Evolutionary conservation across 1,140 invertebrate genomes (phyloP).

Genomic region (Charaxes varanes): DNA sequence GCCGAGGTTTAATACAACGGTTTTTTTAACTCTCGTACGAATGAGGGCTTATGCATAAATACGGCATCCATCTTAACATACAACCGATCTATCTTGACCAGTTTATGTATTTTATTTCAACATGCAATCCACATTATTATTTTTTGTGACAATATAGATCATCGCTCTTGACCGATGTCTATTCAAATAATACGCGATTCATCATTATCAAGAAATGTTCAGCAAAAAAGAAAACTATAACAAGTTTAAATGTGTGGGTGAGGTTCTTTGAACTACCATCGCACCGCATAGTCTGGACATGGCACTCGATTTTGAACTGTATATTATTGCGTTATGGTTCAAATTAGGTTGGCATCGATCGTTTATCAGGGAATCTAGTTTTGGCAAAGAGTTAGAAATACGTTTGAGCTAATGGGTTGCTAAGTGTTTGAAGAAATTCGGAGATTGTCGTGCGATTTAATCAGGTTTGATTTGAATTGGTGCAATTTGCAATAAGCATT

Average conservation of each 20-base stretch:
- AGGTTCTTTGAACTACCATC: slow-evolving; percentile 43
- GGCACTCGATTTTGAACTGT: slow-evolving; percentile 2
- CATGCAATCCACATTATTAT: slow-evolving; percentile 14
- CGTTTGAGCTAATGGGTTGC: slow-evolving; percentile 4
- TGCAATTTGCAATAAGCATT: too few relatives aligned
- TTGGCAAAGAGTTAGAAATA: slow-evolving; percentile 9
- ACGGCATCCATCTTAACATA: too few relatives aligned
- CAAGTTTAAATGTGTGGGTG: slow-evolving; percentile 32
- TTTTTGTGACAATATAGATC: slow-evolving; percentile 22
- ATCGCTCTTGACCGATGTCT: slow-evolving; percentile 36
- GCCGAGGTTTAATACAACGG: too few relatives aligned
- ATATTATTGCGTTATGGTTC: not conserved
- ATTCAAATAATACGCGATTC: slow-evolving; percentile 45
- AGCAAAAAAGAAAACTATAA: slow-evolving; percentile 39
- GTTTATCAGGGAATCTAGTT: slow-evolving; percentile 13
- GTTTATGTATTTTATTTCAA: too few relatives aligned
- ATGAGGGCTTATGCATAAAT: too few relatives aligned
- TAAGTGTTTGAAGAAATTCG: slow-evolving; percentile 7
- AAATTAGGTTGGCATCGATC: not conserved
- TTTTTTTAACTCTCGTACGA: too few relatives aligned
- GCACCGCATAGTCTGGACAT: slow-evolving; percentile 6
- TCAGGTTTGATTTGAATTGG: too few relatives aligned
- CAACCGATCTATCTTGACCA: too few relatives aligned
- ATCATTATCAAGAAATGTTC: slow-evolving; percentile 50
- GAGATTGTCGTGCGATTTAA: slow-evolving; percentile 6